Evolutionary conservation across 2,797 vertebrate genomes (phyloP), one percentile per base, ranked within the genome.

Genomic region (Chromobotia macracanthus): DNA sequence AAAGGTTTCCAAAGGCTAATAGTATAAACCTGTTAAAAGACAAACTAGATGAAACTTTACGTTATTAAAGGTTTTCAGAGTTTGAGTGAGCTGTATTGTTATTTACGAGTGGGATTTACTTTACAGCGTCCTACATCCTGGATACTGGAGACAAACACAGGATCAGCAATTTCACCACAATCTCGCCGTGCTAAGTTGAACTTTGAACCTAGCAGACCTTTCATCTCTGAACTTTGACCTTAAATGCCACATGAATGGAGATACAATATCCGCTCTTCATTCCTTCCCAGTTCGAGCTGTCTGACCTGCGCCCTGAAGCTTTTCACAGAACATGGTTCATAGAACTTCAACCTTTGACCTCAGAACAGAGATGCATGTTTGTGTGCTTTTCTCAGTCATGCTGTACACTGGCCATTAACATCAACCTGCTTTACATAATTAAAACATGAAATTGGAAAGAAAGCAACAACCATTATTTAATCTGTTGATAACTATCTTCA

Each of bases 231-330:
- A 87, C 93, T 89, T 76, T 90, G 85, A 91, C 89, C 90, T 86
- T 9, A 51, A 86, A 87, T 88, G 87, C 92, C 90, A 92, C 91
- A 91, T 92, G 90, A 93, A 93, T 93, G 89, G 90, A 93, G 92
- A 93, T 92, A 91, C 92, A 91, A 93, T 92, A 89, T 91, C 91
- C 91, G 87, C 89, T 90, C 88, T 90, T 92, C 90, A 88, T 87
- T 87, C 87, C 87, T 83, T 58, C 82, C 82, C 84, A 35, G 71
- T 85, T 67, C 73, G 74, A 88, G 74, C 77, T 80, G 28, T 61
- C 75, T 92, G 90, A 91, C 92, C 91, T 91, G 86, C 93, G 89
- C 70, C 90, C 89, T 80, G 1, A 75, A 89, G 89, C 90, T 88
- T 92, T 92, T 90, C 90, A 89, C 89, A 92, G 88, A 92, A 89